Conservation (phyloP, 2,797 vertebrate species). For the Coregonus suidteri region DNA sequence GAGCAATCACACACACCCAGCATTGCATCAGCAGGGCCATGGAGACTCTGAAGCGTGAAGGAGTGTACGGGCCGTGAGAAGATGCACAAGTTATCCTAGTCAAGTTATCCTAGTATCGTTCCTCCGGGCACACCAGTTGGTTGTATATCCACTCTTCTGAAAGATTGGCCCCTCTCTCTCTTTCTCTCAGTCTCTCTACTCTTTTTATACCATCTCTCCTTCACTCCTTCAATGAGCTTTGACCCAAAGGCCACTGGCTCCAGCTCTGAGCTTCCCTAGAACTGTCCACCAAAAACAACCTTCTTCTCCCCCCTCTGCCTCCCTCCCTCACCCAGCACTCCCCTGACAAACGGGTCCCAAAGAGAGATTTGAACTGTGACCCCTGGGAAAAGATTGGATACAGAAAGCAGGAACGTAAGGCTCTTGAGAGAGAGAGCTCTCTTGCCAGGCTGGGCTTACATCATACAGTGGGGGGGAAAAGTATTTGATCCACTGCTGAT, state of each 20-base stretch:
- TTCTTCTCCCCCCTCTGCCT: conserved; percentile 14
- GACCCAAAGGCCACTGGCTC: conserved; percentile 46
- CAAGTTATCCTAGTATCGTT: conserved; percentile 15
- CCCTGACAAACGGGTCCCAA: conserved; percentile 64
- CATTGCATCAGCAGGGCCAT: conserved; percentile 49
- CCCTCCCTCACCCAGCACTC: conserved; percentile 49
- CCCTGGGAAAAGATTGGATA: conserved; percentile 44
- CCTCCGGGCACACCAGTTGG: not conserved
- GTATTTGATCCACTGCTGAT: too few species aligned
- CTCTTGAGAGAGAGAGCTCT: conserved; percentile 42
- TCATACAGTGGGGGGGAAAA: too few species aligned
- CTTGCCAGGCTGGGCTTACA: conserved; percentile 17
- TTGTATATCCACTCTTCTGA: conserved; percentile 12
- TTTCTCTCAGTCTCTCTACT: conserved; percentile 21
- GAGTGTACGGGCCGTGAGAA: conserved; percentile 11
- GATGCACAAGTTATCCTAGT: not conserved
- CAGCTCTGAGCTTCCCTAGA: conserved; percentile 45
- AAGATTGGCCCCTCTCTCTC: conserved; percentile 17
- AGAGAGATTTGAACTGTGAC: conserved; percentile 64
- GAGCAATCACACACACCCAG: conserved; percentile 55
- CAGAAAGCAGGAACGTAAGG: conserved; percentile 54
- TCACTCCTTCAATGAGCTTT: conserved; percentile 18
- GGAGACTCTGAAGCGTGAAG: not conserved
- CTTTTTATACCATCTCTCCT: conserved; percentile 65
- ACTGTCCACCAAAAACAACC: conserved; percentile 54